A percentile compares a stretch with the other conserved stretches of the same genome.
These are phyloP conservation scores for Struthio camelus DNA, from an alignment of 2,113 vertebrate species.

Conservation along the genomic window DNA sequence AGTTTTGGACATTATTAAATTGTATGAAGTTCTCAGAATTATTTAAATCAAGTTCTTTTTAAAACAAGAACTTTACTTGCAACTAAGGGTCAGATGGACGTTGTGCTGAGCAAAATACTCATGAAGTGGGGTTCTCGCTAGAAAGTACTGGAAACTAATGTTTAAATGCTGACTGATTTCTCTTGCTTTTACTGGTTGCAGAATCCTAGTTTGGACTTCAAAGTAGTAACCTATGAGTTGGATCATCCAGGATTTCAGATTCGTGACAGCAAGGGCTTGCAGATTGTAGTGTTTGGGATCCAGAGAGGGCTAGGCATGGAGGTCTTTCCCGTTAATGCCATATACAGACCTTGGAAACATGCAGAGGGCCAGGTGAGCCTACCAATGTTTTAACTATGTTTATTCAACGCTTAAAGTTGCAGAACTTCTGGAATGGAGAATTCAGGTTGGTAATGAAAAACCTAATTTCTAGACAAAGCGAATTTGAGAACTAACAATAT, in stretches of 20 bases:
- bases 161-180: background rate
- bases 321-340: constrained; percentile 95
- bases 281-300: constrained; percentile 97
- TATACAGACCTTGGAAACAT: constrained; percentile 98
- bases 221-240: constrained; percentile 97
- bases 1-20: background rate
- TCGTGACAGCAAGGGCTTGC: constrained; percentile 96
- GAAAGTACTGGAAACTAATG: background rate
- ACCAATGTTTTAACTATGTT: fast-evolving
- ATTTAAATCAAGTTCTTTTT: background rate
- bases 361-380: constrained; percentile 93
- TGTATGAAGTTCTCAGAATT: background rate
- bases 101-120: background rate
- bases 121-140: background rate
- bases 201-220: constrained; percentile 97
- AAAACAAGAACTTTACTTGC: background rate
- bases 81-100: fast-evolving
- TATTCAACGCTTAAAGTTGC: background rate
- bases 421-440: background rate
- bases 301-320: constrained; percentile 95
- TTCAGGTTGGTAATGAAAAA: background rate
- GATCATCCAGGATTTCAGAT: constrained; percentile 96
- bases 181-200: constrained; percentile 60
- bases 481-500: background rate
- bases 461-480: background rate